A percentile compares a stretch with the other conserved stretches of the same genome.
Evolutionary conservation across 1,140 invertebrate species (phyloP).

Genomic region (Prorops nasuta): DNA sequence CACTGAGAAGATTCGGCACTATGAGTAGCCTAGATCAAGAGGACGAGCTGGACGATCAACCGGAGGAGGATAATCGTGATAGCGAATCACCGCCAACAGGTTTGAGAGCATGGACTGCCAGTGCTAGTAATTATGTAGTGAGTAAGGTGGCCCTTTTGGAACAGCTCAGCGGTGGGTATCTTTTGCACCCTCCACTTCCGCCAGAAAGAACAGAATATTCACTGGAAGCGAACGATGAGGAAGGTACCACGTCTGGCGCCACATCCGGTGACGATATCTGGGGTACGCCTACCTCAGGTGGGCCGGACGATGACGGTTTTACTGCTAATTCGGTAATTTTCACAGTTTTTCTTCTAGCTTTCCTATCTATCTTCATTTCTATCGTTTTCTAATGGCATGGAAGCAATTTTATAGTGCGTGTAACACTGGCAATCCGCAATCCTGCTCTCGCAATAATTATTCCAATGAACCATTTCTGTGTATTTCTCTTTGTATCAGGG

Average conservation of each 20-base stretch:
- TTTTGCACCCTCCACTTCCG: constrained; percentile 48
- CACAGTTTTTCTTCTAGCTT: background rate
- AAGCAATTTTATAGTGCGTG: constrained; percentile 14
- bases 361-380: constrained; percentile 3
- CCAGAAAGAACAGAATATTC: constrained; percentile 49
- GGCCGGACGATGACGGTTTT: constrained; percentile 72
- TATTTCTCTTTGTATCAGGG: too few species aligned
- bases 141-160: constrained; percentile 77
- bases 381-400: too few species aligned
- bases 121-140: constrained; percentile 74
- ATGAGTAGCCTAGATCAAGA: constrained; percentile 72
- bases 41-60: constrained; percentile 56
- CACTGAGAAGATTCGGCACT: constrained; percentile 66
- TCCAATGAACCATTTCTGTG: too few species aligned
- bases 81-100: constrained; percentile 51
- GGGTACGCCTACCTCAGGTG: constrained; percentile 81
- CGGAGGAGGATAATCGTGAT: constrained; percentile 35
- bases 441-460: too few species aligned
- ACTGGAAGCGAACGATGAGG: constrained; percentile 57
- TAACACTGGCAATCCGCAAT: constrained; percentile 26
- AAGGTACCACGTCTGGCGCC: constrained; percentile 72
- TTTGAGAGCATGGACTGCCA: constrained; percentile 70
- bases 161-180: constrained; percentile 50
- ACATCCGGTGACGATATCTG: constrained; percentile 81
- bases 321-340: constrained; percentile 56